These are phyloP conservation scores for Boulengeromyrus knoepffleri DNA, from an alignment of 2,113 vertebrate genomes.

Conservation along the genomic window DNA sequence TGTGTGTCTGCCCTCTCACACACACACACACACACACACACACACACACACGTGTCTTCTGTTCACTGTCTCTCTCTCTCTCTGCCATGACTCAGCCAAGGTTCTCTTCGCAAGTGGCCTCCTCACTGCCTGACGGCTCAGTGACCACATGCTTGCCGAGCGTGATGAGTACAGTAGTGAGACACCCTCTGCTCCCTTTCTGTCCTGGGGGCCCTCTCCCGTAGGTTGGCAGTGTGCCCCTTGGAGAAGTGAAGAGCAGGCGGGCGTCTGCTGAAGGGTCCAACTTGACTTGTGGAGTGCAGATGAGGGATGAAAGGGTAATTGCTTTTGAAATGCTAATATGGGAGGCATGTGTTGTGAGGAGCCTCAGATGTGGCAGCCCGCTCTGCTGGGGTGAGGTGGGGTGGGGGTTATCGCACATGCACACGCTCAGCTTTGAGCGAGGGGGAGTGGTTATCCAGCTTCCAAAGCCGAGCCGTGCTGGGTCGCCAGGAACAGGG, in stretches of 20 bases:
- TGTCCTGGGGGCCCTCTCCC: not conserved
- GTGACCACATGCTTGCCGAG: not conserved
- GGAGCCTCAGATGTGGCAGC: not conserved
- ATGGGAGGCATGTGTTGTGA: not conserved
- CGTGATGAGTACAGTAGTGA: not conserved
- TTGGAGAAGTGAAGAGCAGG: not conserved
- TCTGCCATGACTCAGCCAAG: not conserved
- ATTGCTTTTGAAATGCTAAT: not conserved
- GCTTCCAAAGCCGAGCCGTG: not conserved
- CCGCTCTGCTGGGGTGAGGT: not conserved
- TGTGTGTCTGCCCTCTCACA: not conserved
- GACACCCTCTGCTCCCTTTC: not conserved
- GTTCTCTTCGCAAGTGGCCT: not conserved
- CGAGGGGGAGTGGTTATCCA: not conserved
- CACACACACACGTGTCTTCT: not conserved
- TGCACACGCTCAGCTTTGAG: not conserved
- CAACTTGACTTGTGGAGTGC: not conserved
- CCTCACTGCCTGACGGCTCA: not conserved
- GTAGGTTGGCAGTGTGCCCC: not conserved
- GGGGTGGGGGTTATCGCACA: not conserved
- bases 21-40: not conserved
- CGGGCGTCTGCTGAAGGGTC: not conserved
- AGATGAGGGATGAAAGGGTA: not conserved
- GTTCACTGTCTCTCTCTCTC: not conserved
- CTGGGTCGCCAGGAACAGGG: not conserved